Evolutionary conservation across 2,888 invertebrate species (phyloP).

Genomic region (Metallyticus violacea): DNA sequence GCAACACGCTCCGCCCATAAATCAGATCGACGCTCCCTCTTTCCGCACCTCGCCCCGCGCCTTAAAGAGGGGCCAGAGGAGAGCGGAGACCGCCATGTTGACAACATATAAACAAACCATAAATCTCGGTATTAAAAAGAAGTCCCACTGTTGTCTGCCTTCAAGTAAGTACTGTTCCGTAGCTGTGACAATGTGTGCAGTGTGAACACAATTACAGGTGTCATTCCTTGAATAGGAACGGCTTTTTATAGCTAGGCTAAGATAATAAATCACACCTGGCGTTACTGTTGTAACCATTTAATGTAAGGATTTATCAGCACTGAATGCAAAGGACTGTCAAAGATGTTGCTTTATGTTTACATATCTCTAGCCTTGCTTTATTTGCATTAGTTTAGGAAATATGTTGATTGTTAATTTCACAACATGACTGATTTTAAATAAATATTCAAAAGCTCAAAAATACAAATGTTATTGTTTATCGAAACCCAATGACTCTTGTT

Average conservation of each 20-base stretch:
- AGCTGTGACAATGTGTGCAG: not conserved
- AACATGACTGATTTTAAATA: too few species aligned
- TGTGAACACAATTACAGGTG: not conserved
- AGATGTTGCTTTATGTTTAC: too few species aligned
- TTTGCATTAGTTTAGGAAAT: too few species aligned
- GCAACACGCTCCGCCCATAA: slow-evolving; percentile 31
- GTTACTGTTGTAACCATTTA: not conserved
- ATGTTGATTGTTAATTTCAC: too few species aligned
- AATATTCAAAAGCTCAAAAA: too few species aligned
- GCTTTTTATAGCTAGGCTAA: not conserved
- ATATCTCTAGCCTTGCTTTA: too few species aligned
- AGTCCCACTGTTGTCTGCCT: not conserved
- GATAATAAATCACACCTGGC: not conserved
- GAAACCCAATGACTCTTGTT: too few species aligned
- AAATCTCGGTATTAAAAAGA: slow-evolving; percentile 38
- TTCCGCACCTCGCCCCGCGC: slow-evolving; percentile 7
- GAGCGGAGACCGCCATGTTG: slow-evolving; percentile 36
- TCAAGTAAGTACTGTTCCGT: not conserved
- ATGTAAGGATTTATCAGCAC: not conserved
- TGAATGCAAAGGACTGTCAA: not conserved
- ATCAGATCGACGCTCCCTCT: slow-evolving; percentile 23
- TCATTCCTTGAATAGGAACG: not conserved
- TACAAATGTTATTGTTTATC: too few species aligned
- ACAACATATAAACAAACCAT: slow-evolving; percentile 42
- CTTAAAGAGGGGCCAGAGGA: not conserved